A percentile compares a stretch with the other conserved stretches of the same genome.
These are phyloP conservation scores for Apodemus speciosus DNA, from an alignment of 2,113 vertebrate genomes.

Conservation along the genomic window DNA sequence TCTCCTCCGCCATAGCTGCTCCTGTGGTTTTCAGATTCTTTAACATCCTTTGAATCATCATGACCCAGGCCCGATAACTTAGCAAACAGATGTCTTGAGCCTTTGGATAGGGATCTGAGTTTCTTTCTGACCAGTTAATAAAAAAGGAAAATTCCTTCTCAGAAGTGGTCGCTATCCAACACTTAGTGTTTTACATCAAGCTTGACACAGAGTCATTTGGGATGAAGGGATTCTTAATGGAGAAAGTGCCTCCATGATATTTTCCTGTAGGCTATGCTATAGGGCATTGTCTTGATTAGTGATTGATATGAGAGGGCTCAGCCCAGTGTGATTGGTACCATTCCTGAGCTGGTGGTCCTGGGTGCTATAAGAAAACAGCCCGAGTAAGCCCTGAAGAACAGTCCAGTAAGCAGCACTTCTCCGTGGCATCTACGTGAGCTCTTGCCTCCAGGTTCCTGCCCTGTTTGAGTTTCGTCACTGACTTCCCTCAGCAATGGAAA, in stretches of 20 bases:
- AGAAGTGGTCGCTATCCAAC: background rate
- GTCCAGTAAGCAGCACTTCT: background rate
- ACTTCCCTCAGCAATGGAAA: background rate
- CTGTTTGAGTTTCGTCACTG: background rate
- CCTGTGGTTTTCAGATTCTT: background rate
- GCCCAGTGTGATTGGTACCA: background rate
- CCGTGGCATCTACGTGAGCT: background rate
- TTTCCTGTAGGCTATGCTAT: background rate
- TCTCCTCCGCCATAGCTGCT: background rate
- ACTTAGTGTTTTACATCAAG: background rate
- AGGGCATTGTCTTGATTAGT: background rate
- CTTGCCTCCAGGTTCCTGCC: background rate
- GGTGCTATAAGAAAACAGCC: background rate
- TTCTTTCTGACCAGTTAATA: background rate
- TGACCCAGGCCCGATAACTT: background rate
- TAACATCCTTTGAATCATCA: background rate
- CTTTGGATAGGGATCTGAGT: background rate
- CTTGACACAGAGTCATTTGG: background rate
- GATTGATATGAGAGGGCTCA: background rate
- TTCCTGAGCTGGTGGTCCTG: background rate
- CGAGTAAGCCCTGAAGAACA: background rate
- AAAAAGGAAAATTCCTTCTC: slow-evolving; percentile 32
- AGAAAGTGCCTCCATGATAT: background rate
- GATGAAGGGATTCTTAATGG: background rate
- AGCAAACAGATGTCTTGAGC: background rate